Conservation (phyloP, 2,797 vertebrate genomes). For the Leptodactylus fallax region DNA sequence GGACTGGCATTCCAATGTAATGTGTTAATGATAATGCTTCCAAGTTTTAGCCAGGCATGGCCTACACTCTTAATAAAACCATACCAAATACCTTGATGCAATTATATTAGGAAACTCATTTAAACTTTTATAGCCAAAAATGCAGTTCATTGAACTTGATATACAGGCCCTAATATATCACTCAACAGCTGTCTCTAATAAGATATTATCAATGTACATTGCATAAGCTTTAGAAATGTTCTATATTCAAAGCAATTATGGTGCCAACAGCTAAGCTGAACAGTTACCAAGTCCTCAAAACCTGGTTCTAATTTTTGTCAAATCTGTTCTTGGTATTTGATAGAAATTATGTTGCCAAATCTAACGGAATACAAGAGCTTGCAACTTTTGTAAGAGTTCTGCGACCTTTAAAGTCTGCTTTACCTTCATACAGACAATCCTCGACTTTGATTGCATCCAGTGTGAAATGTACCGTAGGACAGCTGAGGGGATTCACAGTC, state of each 20-base stretch:
- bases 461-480: conserved; percentile 42
- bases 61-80: conserved; percentile 12
- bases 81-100: conserved; percentile 11
- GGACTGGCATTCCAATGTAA: conserved; percentile 19
- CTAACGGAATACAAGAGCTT: conserved; percentile 30
- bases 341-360: conserved; percentile 42
- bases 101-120: conserved; percentile 34
- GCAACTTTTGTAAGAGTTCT: conserved; percentile 36
- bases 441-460: conserved; percentile 41
- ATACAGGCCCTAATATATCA: conserved; percentile 35
- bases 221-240: conserved; percentile 48
- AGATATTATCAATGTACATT: conserved; percentile 51
- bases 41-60: neutral
- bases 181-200: conserved; percentile 50
- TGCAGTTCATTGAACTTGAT: conserved; percentile 45
- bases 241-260: conserved; percentile 41
- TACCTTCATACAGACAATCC: conserved; percentile 18
- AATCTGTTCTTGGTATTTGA: conserved; percentile 37
- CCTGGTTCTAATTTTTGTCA: conserved; percentile 54
- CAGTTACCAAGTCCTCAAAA: conserved; percentile 47
- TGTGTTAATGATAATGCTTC: neutral
- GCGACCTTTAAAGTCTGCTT: conserved; percentile 43
- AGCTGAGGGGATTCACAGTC: conserved; percentile 25
- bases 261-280: conserved; percentile 53
- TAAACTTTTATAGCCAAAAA: conserved; percentile 43